These are phyloP conservation scores for Mesoligia furuncula DNA, from an alignment of 2,888 invertebrate genomes.

Conservation along the genomic window DNA sequence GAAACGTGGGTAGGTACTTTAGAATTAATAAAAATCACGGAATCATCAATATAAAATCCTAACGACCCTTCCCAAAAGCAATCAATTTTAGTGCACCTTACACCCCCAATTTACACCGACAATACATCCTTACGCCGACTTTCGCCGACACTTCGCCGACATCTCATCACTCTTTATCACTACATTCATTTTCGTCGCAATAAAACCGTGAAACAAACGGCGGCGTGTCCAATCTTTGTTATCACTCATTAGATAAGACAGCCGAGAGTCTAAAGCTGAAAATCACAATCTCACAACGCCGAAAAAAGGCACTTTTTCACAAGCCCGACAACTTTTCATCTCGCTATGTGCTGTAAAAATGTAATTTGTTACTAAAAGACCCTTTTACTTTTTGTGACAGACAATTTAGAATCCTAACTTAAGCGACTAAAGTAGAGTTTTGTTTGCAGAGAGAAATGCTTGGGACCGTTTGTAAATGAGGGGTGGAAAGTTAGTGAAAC, in stretches of 20 bases:
- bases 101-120: constrained; percentile 63
- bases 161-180: constrained; percentile 68
- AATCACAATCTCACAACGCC: constrained; percentile 60
- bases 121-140: constrained; percentile 58
- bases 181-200: constrained; percentile 66
- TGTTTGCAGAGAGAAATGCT: constrained; percentile 38
- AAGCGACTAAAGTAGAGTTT: constrained; percentile 47
- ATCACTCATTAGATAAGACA: constrained; percentile 76
- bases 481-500: constrained; percentile 56
- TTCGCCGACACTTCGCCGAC: constrained; percentile 55
- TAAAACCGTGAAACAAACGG: constrained; percentile 63
- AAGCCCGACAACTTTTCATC: constrained; percentile 68
- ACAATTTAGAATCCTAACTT: constrained; percentile 50
- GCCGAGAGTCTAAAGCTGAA: constrained; percentile 53
- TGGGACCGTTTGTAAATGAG: constrained; percentile 43
- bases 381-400: constrained; percentile 53
- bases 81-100: constrained; percentile 64
- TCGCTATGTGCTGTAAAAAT: constrained; percentile 72
- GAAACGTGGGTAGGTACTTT: constrained; percentile 18
- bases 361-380: constrained; percentile 71
- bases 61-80: constrained; percentile 48
- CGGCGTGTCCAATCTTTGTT: constrained; percentile 62
- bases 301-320: constrained; percentile 58
- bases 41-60: constrained; percentile 52
- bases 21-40: constrained; percentile 49